These are phyloP conservation scores for Sternotherus odoratus DNA, from an alignment of 2,797 vertebrate genomes.

Conservation along the genomic window DNA sequence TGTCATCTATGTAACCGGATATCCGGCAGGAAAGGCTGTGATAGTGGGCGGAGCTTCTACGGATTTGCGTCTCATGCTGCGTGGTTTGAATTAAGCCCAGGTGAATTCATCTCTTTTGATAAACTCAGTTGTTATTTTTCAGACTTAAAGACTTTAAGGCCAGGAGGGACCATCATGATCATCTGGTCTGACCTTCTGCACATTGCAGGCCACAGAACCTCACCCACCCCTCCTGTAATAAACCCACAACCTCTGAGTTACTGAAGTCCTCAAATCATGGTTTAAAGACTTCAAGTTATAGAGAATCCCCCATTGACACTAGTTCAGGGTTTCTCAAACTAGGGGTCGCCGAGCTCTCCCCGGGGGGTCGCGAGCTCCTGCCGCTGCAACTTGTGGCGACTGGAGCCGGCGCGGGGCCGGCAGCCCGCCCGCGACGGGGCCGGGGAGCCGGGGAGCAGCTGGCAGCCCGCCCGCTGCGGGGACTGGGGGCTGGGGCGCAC, in stretches of 20 bases:
- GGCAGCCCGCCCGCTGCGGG: too few species aligned
- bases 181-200: background rate
- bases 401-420: too few species aligned
- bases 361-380: too few species aligned
- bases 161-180: background rate
- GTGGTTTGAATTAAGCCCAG: background rate
- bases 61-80: rapidly evolving
- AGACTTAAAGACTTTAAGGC: background rate
- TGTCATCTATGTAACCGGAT: background rate
- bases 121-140: background rate
- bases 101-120: background rate
- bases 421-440: too few species aligned
- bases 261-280: background rate
- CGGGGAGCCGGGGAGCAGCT: too few species aligned
- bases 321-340: too few species aligned
- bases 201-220: background rate
- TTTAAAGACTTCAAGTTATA: background rate
- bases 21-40: background rate
- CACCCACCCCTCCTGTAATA: background rate
- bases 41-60: background rate
- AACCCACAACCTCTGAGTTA: background rate
- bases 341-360: too few species aligned
- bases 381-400: too few species aligned
- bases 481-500: too few species aligned
- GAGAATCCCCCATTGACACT: background rate